These are phyloP conservation scores for Drosophila athabasca DNA, from an alignment of 1,140 invertebrate species.

Conservation along the genomic window DNA sequence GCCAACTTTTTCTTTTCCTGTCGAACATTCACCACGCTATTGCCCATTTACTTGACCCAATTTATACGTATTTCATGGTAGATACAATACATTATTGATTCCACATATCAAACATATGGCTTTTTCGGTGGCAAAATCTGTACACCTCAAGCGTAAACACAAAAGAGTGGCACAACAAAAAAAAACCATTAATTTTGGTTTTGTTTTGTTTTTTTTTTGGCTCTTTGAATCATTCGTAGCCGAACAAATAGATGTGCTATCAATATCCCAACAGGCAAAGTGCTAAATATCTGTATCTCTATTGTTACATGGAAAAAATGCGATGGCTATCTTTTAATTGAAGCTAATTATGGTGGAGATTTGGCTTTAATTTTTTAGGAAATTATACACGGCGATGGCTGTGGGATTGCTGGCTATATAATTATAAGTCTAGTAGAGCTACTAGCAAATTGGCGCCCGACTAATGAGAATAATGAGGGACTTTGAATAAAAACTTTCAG, in stretches of 20 bases:
- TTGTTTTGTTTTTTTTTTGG: slow-evolving; percentile 29
- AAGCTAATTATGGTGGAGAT: slow-evolving; percentile 24
- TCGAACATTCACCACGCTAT: slow-evolving; percentile 3
- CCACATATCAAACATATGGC: slow-evolving; percentile 15
- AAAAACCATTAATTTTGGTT: slow-evolving; percentile 68
- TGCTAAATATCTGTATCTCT: slow-evolving; percentile 22
- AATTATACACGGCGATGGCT: too few relatives aligned
- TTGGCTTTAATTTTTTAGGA: slow-evolving; percentile 2
- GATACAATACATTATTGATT: slow-evolving; percentile 53
- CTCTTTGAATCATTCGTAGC: slow-evolving; percentile 7
- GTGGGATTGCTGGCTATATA: slow-evolving; percentile 2
- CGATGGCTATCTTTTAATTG: slow-evolving; percentile 32
- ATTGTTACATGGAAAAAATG: slow-evolving; percentile 1
- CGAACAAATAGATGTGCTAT: slow-evolving; percentile 32
- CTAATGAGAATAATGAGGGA: too few relatives aligned
- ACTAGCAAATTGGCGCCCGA: too few relatives aligned
- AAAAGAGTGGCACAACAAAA: slow-evolving; percentile 42
- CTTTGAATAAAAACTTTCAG: too few relatives aligned
- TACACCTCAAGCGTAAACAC: slow-evolving; percentile 39
- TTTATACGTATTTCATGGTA: slow-evolving; percentile 20
- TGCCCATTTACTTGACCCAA: slow-evolving; percentile 36
- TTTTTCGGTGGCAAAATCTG: slow-evolving; percentile 11
- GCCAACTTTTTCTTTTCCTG: slow-evolving; percentile 14
- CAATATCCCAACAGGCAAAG: slow-evolving; percentile 27
- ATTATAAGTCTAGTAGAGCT: neutral